Base-by-base conservation (phyloP, 2,888 invertebrate species). In the Tetramorium bicarinatum region DNA sequence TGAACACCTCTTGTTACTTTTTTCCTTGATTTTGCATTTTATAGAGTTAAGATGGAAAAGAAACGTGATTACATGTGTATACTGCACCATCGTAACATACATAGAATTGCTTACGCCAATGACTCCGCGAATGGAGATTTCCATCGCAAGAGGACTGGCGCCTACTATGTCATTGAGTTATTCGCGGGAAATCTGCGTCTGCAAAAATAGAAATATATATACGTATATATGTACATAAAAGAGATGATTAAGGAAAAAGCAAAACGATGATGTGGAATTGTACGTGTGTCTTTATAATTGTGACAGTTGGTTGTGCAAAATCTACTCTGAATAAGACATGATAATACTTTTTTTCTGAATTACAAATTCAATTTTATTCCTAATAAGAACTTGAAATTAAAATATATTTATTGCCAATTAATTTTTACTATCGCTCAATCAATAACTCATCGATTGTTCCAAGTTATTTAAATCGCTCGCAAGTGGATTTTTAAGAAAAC, bases 101-200 rank as follows among this genome's bases (percentile, higher is more conserved):
- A 64, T 82, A 82, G n/a, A 72, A 66, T 52, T 84, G 82, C 81
- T 90, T 94, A 93, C 93, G 94, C 94, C 93, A 91, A 91, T 94
- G 93, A 81, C 91, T 90, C 91, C 88, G 87, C 91, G 90, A 89
- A 92, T 92, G 94, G 94, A 94, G 93, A 93, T 93, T 94, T 94
- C 93, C 94, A 88, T 90, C 38, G 87, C 85, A 85, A 80, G 88
- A 87, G 89, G 85, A 87, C 83, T 83, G 72, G 82, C 62, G 89
- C 84, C 82, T 66, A 81, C 85, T 88, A 88, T 89, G 88, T 90
- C 89, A 86, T 85, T 85, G 86, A 90, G 89, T 92, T 90, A 91
- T 91, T 91, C 86, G 84, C 86, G 87, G 85, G 89, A 92, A 92
- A 93, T 92, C 90, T 90, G 84, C 76, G 87, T 77, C 80, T 72